These are phyloP conservation scores for Bruchidius siliquastri DNA, from an alignment of 2,888 invertebrate species.

Conservation along the genomic window DNA sequence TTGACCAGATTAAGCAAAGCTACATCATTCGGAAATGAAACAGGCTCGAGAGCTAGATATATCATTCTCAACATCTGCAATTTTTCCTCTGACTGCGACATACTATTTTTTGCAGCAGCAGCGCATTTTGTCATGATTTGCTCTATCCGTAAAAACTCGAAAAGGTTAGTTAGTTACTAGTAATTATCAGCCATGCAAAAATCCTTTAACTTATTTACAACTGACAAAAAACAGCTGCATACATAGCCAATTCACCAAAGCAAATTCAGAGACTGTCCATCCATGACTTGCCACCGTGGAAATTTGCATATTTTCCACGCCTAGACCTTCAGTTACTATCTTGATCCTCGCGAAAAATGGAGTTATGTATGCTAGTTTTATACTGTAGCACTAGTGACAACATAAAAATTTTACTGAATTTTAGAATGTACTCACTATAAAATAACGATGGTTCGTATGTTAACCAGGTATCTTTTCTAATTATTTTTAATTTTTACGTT, in stretches of 20 bases:
- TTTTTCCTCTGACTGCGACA: not conserved
- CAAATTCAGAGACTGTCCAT: not conserved
- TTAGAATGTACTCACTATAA: no score
- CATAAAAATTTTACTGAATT: no score
- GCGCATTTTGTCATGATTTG: not conserved
- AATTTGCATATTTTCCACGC: not conserved
- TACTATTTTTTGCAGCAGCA: not conserved
- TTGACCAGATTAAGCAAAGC: no score
- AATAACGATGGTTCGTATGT: no score
- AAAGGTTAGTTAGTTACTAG: not conserved
- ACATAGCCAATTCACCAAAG: not conserved
- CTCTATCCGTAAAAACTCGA: not conserved
- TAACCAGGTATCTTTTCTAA: no score
- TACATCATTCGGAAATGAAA: not conserved
- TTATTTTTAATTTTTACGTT: no score
- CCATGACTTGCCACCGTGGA: not conserved
- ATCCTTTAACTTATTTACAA: not conserved
- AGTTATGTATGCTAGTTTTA: not conserved
- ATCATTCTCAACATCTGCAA: not conserved
- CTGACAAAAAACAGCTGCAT: not conserved
- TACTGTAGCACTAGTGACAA: no score
- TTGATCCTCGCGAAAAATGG: not conserved
- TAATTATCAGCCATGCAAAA: not conserved
- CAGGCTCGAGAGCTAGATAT: not conserved
- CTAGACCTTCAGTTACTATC: not conserved